phyloP scores from a whole-genome alignment of 2,797 vertebrate genomes.

The Euphonia xanthogaster region DNA sequence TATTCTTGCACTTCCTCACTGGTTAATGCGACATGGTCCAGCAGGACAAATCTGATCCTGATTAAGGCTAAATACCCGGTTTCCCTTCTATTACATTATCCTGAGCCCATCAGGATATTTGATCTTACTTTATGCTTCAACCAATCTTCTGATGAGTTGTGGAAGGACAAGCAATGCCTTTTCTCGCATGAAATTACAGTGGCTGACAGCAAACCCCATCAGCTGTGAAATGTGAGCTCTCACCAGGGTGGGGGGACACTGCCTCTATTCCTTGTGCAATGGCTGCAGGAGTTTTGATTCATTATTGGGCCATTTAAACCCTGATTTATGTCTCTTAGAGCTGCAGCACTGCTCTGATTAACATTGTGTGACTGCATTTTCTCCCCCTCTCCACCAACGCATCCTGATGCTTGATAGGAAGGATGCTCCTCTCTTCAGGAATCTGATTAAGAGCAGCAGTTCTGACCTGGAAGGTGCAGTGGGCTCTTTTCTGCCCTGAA shows the following conservation, averaged over 20 bases:
- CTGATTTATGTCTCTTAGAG: not conserved
- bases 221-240: not conserved
- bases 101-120: not conserved
- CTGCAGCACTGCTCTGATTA: not conserved
- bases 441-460: not conserved
- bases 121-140: not conserved
- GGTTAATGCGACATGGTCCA: not conserved
- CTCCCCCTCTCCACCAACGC: not conserved
- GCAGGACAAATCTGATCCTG: not conserved
- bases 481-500: not conserved
- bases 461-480: not conserved
- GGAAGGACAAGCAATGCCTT: not conserved
- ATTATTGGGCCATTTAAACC: not conserved
- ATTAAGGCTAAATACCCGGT: not conserved
- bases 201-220: not conserved
- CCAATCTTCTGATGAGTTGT: not conserved
- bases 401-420: not conserved
- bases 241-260: not conserved
- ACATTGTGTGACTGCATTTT: accelerated
- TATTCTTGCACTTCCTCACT: not conserved
- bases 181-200: accelerated
- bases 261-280: not conserved
- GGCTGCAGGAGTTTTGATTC: not conserved
- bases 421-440: not conserved
- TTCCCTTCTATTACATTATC: not conserved